Evolutionary conservation across 1,140 invertebrate species (phyloP), one percentile per base, ranked within the genome.

Genomic region (Mesaphorura yosii): DNA sequence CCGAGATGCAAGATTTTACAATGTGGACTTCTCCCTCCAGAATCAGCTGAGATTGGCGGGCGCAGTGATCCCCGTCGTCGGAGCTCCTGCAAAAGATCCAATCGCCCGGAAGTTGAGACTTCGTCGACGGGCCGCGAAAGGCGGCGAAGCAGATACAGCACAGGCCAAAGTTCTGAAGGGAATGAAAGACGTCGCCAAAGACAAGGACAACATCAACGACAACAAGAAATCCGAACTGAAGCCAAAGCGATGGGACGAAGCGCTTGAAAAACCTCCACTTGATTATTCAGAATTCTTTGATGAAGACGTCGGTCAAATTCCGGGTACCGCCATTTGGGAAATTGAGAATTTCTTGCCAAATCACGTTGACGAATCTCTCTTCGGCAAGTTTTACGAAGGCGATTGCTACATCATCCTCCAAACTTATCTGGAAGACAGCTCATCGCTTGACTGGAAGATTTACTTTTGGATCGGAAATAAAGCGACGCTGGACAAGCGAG

Each of bases 251-350:
- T 93, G 89, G 89, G 88, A 92, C 66, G 93, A 97, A 73, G 80
- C 83, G 28, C 69, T 98, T 47, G 89, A 94, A 67, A 93, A 95
- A 67, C 94, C 93, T 0, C 84, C 88, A 20, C 67, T 98, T n/a
- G 91, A 99, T 73, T 98, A 98, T 72, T 96, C 91, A 1, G 93
- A 98, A 68, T 91, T 98, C 70, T 99, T 98, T 70, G 94, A 99
- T 64, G 58, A 59, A 62, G 91, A 96, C 67, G 89, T 93, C 1
- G 94, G 94, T 4, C 88, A 94, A 66, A 77, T 84, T 39, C 82
- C 83, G 0, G 89, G 88, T 20, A 64, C 96, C 19, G 83, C 83
- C 2, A 82, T 93, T 54, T 98, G 93, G 91, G 93, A 97, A 75
- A 98, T 98, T 55, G 94, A 98, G 71, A 98, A 99, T 69, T 98